Conservation (phyloP, 2,888 invertebrate genomes). For the Acronicta leporina region DNA sequence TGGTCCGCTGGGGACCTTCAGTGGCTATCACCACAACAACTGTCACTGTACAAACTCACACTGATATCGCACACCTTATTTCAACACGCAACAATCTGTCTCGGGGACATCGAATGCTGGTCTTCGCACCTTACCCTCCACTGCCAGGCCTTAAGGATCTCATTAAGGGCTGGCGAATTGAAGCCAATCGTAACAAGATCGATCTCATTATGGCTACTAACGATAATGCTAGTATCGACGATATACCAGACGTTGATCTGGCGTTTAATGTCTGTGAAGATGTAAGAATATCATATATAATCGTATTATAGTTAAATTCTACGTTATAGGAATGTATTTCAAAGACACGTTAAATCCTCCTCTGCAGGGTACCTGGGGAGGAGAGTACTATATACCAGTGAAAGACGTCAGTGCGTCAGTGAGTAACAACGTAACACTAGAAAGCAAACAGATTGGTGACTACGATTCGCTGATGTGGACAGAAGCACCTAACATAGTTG, state of each 20-base stretch:
- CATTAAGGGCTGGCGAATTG: slow-evolving; percentile 55
- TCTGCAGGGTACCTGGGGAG: slow-evolving; percentile 60
- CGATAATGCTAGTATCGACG: slow-evolving; percentile 22
- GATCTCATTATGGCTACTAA: slow-evolving; percentile 46
- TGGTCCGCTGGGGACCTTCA: slow-evolving; percentile 46
- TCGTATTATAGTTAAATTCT: neutral
- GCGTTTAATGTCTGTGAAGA: slow-evolving; percentile 49
- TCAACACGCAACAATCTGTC: slow-evolving; percentile 39
- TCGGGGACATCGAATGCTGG: slow-evolving; percentile 43
- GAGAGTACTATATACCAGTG: slow-evolving; percentile 57
- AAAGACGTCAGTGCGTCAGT: slow-evolving; percentile 22
- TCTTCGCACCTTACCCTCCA: slow-evolving; percentile 55
- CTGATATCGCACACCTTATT: slow-evolving; percentile 49
- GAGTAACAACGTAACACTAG: slow-evolving; percentile 45
- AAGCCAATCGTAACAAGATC: slow-evolving; percentile 48
- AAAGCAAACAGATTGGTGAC: slow-evolving; percentile 48
- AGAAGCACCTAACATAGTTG: slow-evolving; percentile 18
- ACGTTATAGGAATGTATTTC: no score
- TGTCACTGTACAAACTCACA: slow-evolving; percentile 45
- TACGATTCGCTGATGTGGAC: slow-evolving; percentile 41
- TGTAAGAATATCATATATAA: slow-evolving; percentile 38
- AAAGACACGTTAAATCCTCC: neutral
- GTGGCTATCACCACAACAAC: slow-evolving; percentile 31
- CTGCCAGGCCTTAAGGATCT: slow-evolving; percentile 53
- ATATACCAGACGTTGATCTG: slow-evolving; percentile 42